Conservation (phyloP, 2,888 invertebrate genomes). For the Pinctada fucata region DNA sequence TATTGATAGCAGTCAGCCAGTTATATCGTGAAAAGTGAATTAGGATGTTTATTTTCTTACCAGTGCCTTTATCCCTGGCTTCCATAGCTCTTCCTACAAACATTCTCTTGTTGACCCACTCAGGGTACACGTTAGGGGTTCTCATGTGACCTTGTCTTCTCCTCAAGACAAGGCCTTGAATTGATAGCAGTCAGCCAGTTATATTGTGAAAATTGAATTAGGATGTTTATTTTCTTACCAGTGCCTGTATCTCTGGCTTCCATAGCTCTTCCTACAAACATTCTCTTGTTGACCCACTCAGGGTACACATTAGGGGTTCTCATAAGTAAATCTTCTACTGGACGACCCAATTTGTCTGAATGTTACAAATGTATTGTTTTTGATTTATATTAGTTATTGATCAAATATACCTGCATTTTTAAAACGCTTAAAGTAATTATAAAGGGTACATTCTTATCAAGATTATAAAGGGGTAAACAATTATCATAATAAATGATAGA, state of each 20-base stretch:
- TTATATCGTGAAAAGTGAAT: too few species aligned
- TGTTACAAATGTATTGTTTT: not conserved
- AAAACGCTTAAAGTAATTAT: too few species aligned
- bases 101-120: not conserved
- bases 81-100: not conserved
- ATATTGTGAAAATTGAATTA: too few species aligned
- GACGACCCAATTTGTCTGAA: not conserved
- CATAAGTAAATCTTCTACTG: constrained; percentile 7
- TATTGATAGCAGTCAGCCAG: too few species aligned
- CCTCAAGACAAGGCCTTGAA: too few species aligned
- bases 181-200: too few species aligned
- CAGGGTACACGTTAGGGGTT: constrained; percentile 6
- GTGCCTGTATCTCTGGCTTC: not conserved
- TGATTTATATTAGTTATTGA: too few species aligned
- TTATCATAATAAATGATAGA: too few species aligned
- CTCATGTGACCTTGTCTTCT: not conserved
- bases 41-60: not conserved
- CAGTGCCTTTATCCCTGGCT: not conserved
- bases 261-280: not conserved
- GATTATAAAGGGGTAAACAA: too few species aligned
- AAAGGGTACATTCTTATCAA: too few species aligned
- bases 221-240: not conserved
- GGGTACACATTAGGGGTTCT: constrained; percentile 14
- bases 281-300: not conserved
- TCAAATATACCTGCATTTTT: too few species aligned